A percentile compares a stretch with the other conserved stretches of the same genome.
phyloP scores from a whole-genome alignment of 2,113 vertebrate species.

The Thunnus thynnus region DNA sequence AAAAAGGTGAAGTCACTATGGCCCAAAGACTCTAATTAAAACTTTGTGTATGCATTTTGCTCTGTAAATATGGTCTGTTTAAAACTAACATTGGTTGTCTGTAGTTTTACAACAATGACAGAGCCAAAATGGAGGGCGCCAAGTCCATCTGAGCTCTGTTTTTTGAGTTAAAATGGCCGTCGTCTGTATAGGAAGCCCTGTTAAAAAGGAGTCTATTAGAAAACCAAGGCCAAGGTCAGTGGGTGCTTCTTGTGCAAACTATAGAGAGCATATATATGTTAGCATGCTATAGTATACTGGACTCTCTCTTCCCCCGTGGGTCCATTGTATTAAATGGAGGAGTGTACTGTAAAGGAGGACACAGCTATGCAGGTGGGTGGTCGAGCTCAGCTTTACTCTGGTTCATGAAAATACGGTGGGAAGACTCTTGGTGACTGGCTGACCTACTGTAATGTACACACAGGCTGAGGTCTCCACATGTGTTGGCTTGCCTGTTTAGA shows the following conservation, averaged over 20 bases:
- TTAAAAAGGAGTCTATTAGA: conserved; percentile 44
- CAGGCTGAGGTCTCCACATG: conserved; percentile 63
- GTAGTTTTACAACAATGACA: conserved; percentile 24
- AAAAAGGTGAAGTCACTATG: background rate
- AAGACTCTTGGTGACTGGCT: conserved; percentile 58
- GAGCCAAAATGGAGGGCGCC: background rate
- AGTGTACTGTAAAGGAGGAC: conserved; percentile 49
- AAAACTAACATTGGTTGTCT: background rate
- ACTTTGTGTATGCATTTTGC: background rate
- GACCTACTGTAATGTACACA: conserved; percentile 76
- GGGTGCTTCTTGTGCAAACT: conserved; percentile 31
- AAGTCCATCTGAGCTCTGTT: conserved; percentile 5
- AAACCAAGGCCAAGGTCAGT: conserved; percentile 16
- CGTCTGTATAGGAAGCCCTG: conserved; percentile 16
- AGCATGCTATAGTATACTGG: conserved; percentile 22
- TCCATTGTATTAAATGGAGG: conserved; percentile 30
- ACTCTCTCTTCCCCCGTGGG: conserved; percentile 1
- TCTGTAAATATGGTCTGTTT: background rate
- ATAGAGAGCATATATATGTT: conserved; percentile 29
- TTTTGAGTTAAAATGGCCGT: conserved; percentile 22
- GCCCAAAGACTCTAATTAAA: conserved; percentile 17
- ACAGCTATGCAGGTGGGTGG: conserved; percentile 72
- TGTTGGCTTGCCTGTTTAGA: conserved; percentile 71
- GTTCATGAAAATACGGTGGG: conserved; percentile 48
- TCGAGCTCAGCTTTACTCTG: conserved; percentile 43